Evolutionary conservation across 2,888 invertebrate genomes (phyloP).

Genomic region (Psylliodes chrysocephalus): DNA sequence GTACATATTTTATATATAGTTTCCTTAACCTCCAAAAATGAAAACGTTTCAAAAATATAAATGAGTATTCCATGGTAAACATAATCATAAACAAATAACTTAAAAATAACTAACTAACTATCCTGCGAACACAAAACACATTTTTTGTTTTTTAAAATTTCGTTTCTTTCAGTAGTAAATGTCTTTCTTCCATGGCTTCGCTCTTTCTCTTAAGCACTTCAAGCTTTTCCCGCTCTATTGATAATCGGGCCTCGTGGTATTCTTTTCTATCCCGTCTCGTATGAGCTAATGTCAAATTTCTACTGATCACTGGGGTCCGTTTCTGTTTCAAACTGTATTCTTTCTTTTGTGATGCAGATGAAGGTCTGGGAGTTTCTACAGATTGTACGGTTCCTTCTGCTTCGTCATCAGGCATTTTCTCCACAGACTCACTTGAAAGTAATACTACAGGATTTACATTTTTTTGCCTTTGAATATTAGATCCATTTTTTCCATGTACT

Average conservation of each 20-base stretch:
- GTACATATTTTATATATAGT: too few relatives aligned
- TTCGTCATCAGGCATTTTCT: neutral
- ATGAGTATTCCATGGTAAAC: too few relatives aligned
- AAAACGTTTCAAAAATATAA: too few relatives aligned
- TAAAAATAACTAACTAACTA: neutral
- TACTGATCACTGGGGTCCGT: neutral
- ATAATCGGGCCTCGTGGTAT: neutral
- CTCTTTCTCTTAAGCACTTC: neutral
- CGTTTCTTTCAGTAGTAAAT: neutral
- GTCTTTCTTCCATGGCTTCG: neutral
- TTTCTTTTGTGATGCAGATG: neutral
- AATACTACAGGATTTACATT: neutral
- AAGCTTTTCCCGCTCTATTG: neutral
- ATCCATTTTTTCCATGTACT: neutral
- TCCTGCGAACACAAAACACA: neutral
- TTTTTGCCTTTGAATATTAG: neutral
- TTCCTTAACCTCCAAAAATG: too few relatives aligned
- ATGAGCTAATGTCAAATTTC: neutral
- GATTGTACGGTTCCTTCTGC: neutral
- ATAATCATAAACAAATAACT: neutral
- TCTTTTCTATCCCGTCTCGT: neutral
- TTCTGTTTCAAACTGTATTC: neutral
- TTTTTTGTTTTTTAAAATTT: neutral
- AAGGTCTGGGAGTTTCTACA: neutral
- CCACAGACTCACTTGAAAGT: neutral